Conservation (phyloP, 2,113 vertebrate species). For the Xenopus borealis region DNA sequence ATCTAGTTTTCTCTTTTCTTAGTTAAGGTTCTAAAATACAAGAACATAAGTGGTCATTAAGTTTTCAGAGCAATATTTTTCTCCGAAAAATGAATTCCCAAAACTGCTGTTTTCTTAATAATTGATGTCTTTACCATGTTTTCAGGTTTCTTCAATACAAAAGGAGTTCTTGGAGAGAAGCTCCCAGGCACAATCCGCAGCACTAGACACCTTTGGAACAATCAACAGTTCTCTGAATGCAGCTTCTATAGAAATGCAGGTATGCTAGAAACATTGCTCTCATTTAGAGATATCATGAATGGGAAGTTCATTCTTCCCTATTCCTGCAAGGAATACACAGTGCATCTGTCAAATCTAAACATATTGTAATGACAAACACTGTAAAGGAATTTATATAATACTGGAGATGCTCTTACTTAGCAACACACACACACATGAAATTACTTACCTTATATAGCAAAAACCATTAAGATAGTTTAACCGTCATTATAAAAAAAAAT, state of each 20-base stretch:
- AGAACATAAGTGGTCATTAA: too few relatives aligned
- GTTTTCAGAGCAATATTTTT: too few relatives aligned
- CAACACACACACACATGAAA: too few relatives aligned
- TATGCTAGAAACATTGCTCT: slow-evolving; percentile 47
- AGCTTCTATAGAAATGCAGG: slow-evolving; percentile 87
- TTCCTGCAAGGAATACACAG: not conserved
- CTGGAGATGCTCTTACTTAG: too few relatives aligned
- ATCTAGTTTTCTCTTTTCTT: too few relatives aligned
- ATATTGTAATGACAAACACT: too few relatives aligned
- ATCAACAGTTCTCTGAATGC: slow-evolving; percentile 85
- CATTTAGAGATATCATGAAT: not conserved
- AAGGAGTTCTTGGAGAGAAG: slow-evolving; percentile 80
- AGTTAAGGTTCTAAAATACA: too few relatives aligned
- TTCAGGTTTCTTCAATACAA: slow-evolving; percentile 76
- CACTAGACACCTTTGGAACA: slow-evolving; percentile 85
- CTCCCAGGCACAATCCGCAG: slow-evolving; percentile 75
- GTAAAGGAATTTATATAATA: too few relatives aligned
- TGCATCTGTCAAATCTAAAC: not conserved
- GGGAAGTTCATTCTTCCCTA: not conserved
- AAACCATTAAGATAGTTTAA: too few relatives aligned
- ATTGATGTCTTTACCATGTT: slow-evolving; percentile 37
- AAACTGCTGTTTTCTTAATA: not conserved
- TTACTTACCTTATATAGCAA: too few relatives aligned
- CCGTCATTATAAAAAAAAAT: too few relatives aligned
- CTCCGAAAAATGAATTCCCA: too few relatives aligned